Percentiles rank a stretch among this genome's conserved stretches.
These are phyloP conservation scores for Micronisus gabar DNA, from an alignment of 2,113 vertebrate genomes.

Conservation along the genomic window DNA sequence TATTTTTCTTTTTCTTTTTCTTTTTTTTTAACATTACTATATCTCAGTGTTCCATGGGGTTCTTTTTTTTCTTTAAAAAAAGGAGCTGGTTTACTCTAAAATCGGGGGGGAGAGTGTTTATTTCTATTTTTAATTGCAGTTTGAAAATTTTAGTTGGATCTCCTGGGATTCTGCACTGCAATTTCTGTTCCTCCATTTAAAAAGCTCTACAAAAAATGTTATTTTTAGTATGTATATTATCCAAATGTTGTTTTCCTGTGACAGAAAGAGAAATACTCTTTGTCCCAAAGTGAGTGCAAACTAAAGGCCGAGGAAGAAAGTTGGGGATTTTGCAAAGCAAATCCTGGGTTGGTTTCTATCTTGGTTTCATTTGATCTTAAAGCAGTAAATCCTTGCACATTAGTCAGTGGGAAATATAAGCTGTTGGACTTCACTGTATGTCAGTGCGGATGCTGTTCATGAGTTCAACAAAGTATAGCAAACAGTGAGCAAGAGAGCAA, in stretches of 20 bases:
- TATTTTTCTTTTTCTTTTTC: not conserved
- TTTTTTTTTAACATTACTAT: not conserved
- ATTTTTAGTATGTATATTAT: not conserved
- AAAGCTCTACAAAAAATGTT: not conserved
- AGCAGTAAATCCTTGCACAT: not conserved
- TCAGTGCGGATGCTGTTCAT: not conserved
- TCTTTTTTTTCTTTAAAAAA: not conserved
- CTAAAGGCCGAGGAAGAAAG: not conserved
- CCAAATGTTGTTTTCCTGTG: not conserved
- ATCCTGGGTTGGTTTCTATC: not conserved
- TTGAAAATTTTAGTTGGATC: not conserved
- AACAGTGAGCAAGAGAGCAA: not conserved
- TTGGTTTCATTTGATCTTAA: not conserved
- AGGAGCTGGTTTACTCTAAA: not conserved
- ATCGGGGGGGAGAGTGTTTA: not conserved
- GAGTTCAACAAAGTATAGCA: not conserved
- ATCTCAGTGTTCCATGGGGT: not conserved
- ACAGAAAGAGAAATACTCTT: not conserved
- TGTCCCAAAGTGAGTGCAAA: not conserved
- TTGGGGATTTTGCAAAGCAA: not conserved
- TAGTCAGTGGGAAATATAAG: not conserved
- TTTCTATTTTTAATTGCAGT: not conserved
- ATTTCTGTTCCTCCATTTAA: not conserved
- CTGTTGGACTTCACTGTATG: not conserved
- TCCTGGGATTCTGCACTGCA: not conserved